Evolutionary conservation across 2,888 invertebrate species (phyloP), one percentile per base, ranked within the genome.

Genomic region (Heliothis peltigera): DNA sequence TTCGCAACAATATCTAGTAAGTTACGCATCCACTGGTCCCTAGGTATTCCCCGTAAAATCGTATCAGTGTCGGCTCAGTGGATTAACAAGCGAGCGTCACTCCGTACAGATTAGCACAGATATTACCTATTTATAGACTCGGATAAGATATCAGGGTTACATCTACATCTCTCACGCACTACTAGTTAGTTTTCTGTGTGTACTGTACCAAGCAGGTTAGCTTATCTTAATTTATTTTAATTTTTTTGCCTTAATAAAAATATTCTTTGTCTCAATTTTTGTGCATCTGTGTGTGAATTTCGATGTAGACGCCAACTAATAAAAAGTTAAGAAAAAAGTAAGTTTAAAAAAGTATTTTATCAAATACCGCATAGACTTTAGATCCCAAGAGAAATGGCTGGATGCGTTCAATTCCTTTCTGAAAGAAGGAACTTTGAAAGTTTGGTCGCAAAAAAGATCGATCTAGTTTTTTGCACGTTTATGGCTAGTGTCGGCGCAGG

Each of bases 61-160:
- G 65, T 66, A 77, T 66, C 62, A 72, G 43, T 71, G 48, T 49
- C 57, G 48, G 67, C 64, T 68, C 61, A 71, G 64, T 58, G 67
- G 63, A 72, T 72, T 22, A 63, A 62, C 21, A 54, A 66, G 53
- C 75, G 60, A 59, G 58, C 78, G 51, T 61, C 53, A 64, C 70
- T 74, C 56, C 46, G 54, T 51, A 68, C 58, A 59, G 71, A 78
- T 77, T 75, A 77, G 68, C 71, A 71, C 61, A 75, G 58, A 69
- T 61, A 56, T 75, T 65, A 64, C 21, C 60, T 75, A 77, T 75
- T 65, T 66, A 72, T 77, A 77, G 63, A 57, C 62, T 67, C 43
- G 70, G 60, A 68, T 70, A 70, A 76, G 61, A 73, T 75, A 77
- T 42, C 52, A 57, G 55, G 44, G 55, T 61, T 54, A 70, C 54